Percentiles rank a stretch among this genome's conserved stretches.
Evolutionary conservation across 2,797 vertebrate genomes (phyloP).

Genomic region (Kryptolebias ocellatus): DNA sequence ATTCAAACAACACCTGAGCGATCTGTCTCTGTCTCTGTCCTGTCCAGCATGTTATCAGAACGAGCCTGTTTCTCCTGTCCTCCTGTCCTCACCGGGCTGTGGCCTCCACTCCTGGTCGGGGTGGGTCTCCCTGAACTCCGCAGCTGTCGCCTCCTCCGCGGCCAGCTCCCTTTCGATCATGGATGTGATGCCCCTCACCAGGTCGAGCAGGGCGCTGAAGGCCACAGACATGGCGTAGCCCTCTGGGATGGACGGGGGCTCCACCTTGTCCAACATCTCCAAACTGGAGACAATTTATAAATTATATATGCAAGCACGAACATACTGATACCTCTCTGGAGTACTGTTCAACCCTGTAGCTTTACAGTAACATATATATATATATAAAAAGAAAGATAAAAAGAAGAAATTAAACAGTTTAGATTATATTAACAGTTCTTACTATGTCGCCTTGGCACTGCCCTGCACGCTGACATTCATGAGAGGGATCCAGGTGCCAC

Average conservation of each 20-base stretch:
- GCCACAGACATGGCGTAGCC: slow-evolving; percentile 99
- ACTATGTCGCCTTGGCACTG: slow-evolving; percentile 98
- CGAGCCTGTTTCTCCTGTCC: neutral
- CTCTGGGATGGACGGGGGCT: slow-evolving; percentile 96
- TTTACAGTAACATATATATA: neutral
- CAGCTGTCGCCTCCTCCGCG: slow-evolving; percentile 69
- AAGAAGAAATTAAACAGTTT: no score
- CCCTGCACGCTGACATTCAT: slow-evolving; percentile 94
- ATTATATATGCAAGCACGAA: neutral
- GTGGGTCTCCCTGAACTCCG: slow-evolving; percentile 68
- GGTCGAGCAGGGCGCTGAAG: slow-evolving; percentile 96
- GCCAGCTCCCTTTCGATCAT: slow-evolving; percentile 95
- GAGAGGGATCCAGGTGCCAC: slow-evolving; percentile 97
- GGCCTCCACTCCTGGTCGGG: slow-evolving; percentile 75
- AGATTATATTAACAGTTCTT: slow-evolving; percentile 64
- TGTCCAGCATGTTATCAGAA: neutral
- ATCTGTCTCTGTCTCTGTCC: neutral
- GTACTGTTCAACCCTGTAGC: neutral
- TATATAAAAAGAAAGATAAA: neutral
- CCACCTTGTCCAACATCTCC: slow-evolving; percentile 99
- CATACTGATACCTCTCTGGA: neutral
- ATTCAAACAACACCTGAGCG: neutral
- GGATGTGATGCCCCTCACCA: slow-evolving; percentile 94
- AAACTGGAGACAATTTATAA: slow-evolving; percentile 79
- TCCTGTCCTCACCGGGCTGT: slow-evolving; percentile 82